Evolutionary conservation across 2,113 vertebrate species (phyloP).

Genomic region (Hemiscyllium ocellatum): DNA sequence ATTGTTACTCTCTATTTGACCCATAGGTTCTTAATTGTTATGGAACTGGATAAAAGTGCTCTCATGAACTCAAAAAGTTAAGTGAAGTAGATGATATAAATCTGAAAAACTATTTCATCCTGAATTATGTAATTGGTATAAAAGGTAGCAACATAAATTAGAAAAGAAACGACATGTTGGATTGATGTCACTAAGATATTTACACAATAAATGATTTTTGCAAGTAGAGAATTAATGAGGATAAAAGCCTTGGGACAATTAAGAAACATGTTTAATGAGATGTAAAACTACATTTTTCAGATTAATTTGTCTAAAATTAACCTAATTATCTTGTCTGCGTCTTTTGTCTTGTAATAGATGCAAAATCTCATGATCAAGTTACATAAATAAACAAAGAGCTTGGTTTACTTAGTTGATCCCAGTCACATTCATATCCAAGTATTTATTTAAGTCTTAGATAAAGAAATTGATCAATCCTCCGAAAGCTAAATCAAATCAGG

Average conservation of each 20-base stretch:
- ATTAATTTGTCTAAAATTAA: not conserved
- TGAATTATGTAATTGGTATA: not conserved
- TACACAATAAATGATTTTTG: not conserved
- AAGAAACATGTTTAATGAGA: not conserved
- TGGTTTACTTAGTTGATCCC: not conserved
- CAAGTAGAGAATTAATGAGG: not conserved
- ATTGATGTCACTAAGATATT: not conserved
- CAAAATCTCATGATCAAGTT: too few species aligned
- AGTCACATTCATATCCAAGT: not conserved
- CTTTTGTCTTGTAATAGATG: not conserved
- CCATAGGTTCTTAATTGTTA: not conserved
- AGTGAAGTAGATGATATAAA: not conserved
- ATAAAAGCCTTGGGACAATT: not conserved
- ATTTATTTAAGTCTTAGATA: not conserved
- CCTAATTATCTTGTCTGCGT: not conserved
- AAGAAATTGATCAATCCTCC: not conserved
- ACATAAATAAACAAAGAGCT: too few species aligned
- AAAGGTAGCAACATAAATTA: not conserved
- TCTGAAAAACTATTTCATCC: not conserved
- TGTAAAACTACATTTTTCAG: not conserved
- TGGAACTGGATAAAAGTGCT: not conserved
- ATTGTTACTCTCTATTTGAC: not conserved
- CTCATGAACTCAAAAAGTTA: not conserved
- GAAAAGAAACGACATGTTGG: not conserved
- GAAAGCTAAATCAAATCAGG: not conserved